These are phyloP conservation scores for Carcharodon carcharias DNA, from an alignment of 2,797 vertebrate genomes.

Conservation along the genomic window DNA sequence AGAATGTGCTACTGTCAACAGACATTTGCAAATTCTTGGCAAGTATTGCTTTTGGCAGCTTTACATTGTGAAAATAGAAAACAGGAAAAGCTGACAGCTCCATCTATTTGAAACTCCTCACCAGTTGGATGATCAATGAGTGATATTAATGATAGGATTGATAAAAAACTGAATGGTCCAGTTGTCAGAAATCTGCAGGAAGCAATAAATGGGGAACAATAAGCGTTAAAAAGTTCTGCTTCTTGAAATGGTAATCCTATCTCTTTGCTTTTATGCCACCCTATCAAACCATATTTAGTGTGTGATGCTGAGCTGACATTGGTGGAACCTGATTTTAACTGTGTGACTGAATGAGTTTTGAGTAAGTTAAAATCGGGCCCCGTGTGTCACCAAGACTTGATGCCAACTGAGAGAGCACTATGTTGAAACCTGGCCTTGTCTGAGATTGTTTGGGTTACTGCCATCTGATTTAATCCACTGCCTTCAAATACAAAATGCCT, in stretches of 20 bases:
- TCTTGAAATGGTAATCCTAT: background rate
- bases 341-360: too few relatives aligned
- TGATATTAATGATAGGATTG: background rate
- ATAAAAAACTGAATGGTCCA: background rate
- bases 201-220: background rate
- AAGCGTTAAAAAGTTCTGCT: background rate
- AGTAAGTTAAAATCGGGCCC: too few relatives aligned
- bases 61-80: background rate
- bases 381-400: too few relatives aligned
- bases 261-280: background rate
- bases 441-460: background rate
- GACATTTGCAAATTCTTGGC: background rate
- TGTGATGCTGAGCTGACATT: background rate
- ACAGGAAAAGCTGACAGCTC: background rate
- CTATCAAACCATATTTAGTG: background rate
- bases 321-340: too few relatives aligned
- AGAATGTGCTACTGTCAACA: background rate
- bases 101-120: background rate
- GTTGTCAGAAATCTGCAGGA: background rate
- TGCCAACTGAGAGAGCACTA: background rate
- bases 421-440: background rate
- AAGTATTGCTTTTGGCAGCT: background rate
- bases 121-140: background rate
- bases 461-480: background rate
- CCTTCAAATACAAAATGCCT: background rate